A percentile compares a stretch with the other conserved stretches of the same genome.
Evolutionary conservation across 2,888 invertebrate genomes (phyloP).

Genomic region (Chrysolina oricalcia): DNA sequence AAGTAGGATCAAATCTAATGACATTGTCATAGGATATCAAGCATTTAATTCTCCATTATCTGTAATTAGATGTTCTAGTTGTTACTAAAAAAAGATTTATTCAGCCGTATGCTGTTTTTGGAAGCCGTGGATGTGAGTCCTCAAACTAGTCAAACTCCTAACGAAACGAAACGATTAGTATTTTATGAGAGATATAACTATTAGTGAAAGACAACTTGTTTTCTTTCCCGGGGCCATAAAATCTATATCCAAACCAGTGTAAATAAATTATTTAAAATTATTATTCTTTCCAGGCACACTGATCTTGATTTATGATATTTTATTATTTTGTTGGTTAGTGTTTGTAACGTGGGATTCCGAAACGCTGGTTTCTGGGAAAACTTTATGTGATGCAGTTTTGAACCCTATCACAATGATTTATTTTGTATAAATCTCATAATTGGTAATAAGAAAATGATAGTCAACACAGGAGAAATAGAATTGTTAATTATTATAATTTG

Average conservation of each 20-base stretch:
- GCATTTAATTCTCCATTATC: too few species aligned
- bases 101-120: not conserved
- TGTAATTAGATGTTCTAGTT: too few species aligned
- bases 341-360: not conserved
- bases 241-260: constrained; percentile 49
- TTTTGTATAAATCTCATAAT: too few species aligned
- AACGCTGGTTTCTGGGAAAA: not conserved
- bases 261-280: constrained; percentile 46
- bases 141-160: not conserved
- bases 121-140: not conserved
- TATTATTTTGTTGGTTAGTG: constrained; percentile 1
- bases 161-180: constrained; percentile 37
- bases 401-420: too few species aligned
- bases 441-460: too few species aligned
- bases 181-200: constrained; percentile 47
- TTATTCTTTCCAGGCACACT: constrained; percentile 3
- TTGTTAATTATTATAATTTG: too few species aligned
- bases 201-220: constrained; percentile 47
- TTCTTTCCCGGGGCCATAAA: constrained; percentile 42
- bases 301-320: constrained; percentile 25
- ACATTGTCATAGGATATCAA: too few species aligned
- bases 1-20: too few species aligned
- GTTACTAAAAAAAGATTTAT: constrained; percentile 1
- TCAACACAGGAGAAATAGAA: too few species aligned
- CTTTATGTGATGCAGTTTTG: not conserved